phyloP scores from a whole-genome alignment of 1,140 invertebrate species.

The Drosophila trapezifrons region DNA sequence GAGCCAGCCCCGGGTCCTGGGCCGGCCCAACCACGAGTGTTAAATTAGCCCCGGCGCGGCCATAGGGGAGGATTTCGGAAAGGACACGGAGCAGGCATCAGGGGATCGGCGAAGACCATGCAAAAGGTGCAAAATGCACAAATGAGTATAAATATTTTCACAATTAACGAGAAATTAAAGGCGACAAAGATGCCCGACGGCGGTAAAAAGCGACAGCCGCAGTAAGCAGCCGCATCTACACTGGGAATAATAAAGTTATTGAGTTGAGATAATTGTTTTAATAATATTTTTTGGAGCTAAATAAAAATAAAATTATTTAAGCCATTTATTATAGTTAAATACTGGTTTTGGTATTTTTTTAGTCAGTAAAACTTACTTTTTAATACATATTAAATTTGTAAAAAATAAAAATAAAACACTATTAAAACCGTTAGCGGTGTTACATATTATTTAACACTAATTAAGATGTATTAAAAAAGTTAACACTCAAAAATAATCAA shows the following conservation, averaged over 20 bases:
- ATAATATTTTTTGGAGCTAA: too few species aligned
- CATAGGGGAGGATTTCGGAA: slow-evolving; percentile 39
- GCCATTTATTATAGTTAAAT: not conserved
- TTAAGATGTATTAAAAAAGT: not conserved
- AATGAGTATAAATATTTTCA: slow-evolving; percentile 83
- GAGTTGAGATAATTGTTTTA: too few species aligned
- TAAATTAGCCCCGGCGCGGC: slow-evolving; percentile 60
- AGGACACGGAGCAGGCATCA: slow-evolving; percentile 17
- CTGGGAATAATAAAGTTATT: not conserved
- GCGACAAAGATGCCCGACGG: slow-evolving; percentile 73
- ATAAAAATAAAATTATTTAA: too few species aligned
- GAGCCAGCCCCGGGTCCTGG: slow-evolving; percentile 38
- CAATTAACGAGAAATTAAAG: slow-evolving; percentile 83
- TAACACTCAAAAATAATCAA: too few species aligned
- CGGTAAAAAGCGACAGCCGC: slow-evolving; percentile 52
- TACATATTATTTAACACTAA: too few species aligned
- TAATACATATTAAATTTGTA: not conserved
- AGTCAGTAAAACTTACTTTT: rapidly evolving
- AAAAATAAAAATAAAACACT: not conserved
- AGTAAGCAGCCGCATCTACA: slow-evolving; percentile 23
- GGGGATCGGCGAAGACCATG: slow-evolving; percentile 31
- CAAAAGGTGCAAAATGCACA: slow-evolving; percentile 82
- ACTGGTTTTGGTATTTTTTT: not conserved
- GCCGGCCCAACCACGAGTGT: slow-evolving; percentile 53
- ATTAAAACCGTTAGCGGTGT: not conserved